Evolutionary conservation across 2,797 vertebrate genomes (phyloP).

Genomic region (Anabas testudineus): DNA sequence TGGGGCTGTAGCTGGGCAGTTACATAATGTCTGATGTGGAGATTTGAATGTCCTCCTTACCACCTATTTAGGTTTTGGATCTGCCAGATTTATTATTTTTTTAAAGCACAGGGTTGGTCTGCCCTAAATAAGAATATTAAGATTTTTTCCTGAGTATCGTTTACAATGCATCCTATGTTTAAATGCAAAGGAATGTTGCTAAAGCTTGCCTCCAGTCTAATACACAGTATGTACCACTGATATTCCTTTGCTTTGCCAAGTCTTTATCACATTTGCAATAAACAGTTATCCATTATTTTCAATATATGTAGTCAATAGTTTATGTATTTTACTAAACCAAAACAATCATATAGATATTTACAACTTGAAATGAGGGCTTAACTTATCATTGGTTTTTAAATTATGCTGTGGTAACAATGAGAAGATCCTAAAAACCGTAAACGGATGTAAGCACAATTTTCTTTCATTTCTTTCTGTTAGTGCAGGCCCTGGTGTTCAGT

Average conservation of each 20-base stretch:
- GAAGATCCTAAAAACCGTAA: conserved; percentile 10
- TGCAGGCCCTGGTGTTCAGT: conserved; percentile 41
- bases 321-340: no score
- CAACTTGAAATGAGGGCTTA: not conserved
- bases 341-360: not conserved
- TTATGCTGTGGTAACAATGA: not conserved
- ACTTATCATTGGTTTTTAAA: conserved; percentile 3
- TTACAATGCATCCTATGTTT: conserved; percentile 3
- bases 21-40: conserved; percentile 22
- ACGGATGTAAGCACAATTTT: conserved; percentile 17
- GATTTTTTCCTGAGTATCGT: conserved; percentile 14
- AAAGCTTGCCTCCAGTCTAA: conserved; percentile 1
- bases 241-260: conserved; percentile 4
- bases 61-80: not conserved
- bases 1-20: conserved; percentile 9
- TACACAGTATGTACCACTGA: not conserved
- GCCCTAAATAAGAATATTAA: not conserved
- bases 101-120: no score
- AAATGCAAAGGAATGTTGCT: conserved; percentile 15
- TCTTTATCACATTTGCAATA: conserved; percentile 24
- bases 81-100: no score
- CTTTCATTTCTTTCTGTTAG: conserved; percentile 46
- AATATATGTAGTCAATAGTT: not conserved
- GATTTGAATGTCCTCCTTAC: no score
- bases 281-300: not conserved